A percentile compares a stretch with the other conserved stretches of the same genome.
phyloP scores from a whole-genome alignment of 2,888 invertebrate genomes.

The Galeopsomyia nigrocyanea region DNA sequence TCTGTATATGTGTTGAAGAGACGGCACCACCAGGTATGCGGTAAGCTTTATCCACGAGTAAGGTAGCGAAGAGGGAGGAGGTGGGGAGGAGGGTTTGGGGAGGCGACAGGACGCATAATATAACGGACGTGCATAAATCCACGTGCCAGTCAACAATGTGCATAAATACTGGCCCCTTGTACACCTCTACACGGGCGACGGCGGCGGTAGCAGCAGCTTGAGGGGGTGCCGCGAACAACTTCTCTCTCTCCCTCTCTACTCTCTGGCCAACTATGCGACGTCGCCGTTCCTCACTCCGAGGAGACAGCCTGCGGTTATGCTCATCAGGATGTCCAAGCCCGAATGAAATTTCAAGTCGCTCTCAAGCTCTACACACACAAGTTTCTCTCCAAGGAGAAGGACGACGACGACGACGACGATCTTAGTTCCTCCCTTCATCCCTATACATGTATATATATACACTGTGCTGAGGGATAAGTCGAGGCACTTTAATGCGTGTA shows the following conservation, averaged over 20 bases:
- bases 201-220: no score
- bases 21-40: slow-evolving; percentile 61
- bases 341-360: slow-evolving; percentile 50
- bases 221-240: no score
- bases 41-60: slow-evolving; percentile 57
- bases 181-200: slow-evolving; percentile 46
- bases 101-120: slow-evolving; percentile 67
- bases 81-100: slow-evolving; percentile 35
- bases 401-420: background rate
- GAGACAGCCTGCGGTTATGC: slow-evolving; percentile 63
- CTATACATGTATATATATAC: slow-evolving; percentile 22
- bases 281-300: slow-evolving; percentile 62
- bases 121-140: slow-evolving; percentile 69
- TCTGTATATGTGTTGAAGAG: background rate
- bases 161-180: slow-evolving; percentile 68
- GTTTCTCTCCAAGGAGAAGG: slow-evolving; percentile 20
- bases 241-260: background rate
- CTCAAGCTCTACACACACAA: slow-evolving; percentile 3
- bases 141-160: slow-evolving; percentile 69
- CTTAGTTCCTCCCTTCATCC: background rate
- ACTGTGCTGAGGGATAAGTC: slow-evolving; percentile 31
- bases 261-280: slow-evolving; percentile 59
- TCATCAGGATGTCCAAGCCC: slow-evolving; percentile 55
- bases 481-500: slow-evolving; percentile 37
- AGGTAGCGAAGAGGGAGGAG: background rate